phyloP scores from a whole-genome alignment of 2,888 invertebrate species.

The Sicus ferrugineus region DNA sequence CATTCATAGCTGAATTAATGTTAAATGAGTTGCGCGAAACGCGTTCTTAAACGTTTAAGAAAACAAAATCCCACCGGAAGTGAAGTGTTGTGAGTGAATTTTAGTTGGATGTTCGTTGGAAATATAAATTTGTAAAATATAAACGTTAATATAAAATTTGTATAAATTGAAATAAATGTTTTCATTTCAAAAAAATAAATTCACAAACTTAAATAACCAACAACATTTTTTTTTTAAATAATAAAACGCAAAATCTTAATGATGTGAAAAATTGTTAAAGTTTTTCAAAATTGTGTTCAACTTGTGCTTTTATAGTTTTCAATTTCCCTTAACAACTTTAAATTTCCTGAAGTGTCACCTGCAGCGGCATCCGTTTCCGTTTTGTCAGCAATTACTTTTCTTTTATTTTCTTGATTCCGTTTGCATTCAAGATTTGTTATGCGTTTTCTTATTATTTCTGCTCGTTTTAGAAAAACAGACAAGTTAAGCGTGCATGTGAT shows the following conservation, averaged over 20 bases:
- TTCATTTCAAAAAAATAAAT: background rate
- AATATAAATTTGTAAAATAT: background rate
- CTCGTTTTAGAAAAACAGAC: background rate
- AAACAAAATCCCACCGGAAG: background rate
- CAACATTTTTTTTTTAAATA: no score
- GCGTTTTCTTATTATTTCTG: background rate
- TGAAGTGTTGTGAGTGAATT: background rate
- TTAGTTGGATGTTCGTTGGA: background rate
- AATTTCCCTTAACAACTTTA: background rate
- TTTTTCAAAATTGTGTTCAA: background rate
- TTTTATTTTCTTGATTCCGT: background rate
- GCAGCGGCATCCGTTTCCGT: background rate
- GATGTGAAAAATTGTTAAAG: background rate
- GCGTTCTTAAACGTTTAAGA: no score
- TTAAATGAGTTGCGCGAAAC: no score
- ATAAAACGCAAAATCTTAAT: background rate
- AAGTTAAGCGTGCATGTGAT: conserved; percentile 13
- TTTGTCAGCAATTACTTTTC: background rate
- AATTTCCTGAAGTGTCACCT: background rate
- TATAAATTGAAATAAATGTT: background rate
- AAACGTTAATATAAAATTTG: background rate
- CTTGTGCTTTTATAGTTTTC: background rate
- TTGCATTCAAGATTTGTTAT: background rate
- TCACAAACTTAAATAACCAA: no score
- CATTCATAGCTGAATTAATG: background rate